Base-by-base conservation (phyloP, 1,140 invertebrate genomes). In the Leptinotarsa undecemlineata region DNA sequence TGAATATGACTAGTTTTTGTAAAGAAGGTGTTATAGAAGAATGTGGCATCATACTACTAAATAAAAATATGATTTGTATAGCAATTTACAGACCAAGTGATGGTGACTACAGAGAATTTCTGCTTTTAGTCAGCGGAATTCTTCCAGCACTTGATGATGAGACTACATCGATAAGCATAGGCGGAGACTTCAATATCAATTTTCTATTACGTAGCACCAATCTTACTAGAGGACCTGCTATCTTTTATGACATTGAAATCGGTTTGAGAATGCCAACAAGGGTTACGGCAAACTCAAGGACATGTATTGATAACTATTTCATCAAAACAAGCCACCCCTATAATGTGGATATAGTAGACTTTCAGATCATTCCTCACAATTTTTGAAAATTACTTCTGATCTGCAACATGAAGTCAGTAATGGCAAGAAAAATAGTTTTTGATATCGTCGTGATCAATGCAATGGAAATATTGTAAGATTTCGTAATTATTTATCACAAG, bases 231-330 rank as follows among this genome's bases (percentile, higher is more conserved):
- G 21, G 62, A 63, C 21, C 62, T 63, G 21, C 62, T 63, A 63
- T 19, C 62, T 63, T 63, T 8, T 63, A 63, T 63, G 62, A 63
- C 21, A 63, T 21, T 19, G 5, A 51, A 51, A 51, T 51, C 48
- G 48, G 48, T 51, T 51, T 51, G 48, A 51, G 48, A 51, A 20
- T 19, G 19, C 62, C 62, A 20, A 63, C 62, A 20, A 63, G 62
- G 8, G 62, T 63, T 20, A 63, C n/a, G 3, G 21, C 4, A 20
- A 23, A 23, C 61, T 63, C 61, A 63, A 20, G 8, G 3, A 63
- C 61, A 20, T 63, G 62, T 63, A 63, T 63, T 3, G 62, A 63
- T 23, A 63, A 63, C 62, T 63, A 8, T 63, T 63, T 63, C 21
- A 63, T 21, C 62, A 63, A 23, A 19, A 63, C 62, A 23, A 23